Evolutionary conservation across 2,113 vertebrate species (phyloP).

Genomic region (Ammodytes dubius): DNA sequence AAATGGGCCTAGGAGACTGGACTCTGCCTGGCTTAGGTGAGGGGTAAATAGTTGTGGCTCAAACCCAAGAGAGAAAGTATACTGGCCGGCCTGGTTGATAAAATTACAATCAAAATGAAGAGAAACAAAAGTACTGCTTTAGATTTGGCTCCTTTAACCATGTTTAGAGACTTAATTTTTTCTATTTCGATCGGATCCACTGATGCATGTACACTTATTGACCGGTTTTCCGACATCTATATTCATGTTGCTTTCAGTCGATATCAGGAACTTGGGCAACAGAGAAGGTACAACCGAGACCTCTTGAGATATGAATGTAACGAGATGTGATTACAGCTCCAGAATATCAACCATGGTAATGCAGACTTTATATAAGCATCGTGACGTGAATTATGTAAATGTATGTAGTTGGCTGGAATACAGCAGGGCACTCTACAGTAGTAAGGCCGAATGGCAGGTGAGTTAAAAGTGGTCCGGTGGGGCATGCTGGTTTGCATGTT

Average conservation of each 20-base stretch:
- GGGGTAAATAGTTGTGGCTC: slow-evolving; percentile 1
- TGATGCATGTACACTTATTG: slow-evolving; percentile 23
- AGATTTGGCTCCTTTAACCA: not conserved
- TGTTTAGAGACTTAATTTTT: not conserved
- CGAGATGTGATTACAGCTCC: not conserved
- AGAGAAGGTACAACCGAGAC: not conserved
- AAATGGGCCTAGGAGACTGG: slow-evolving; percentile 44
- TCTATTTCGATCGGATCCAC: not conserved
- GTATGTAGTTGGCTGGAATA: slow-evolving; percentile 1
- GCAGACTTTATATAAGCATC: slow-evolving; percentile 3
- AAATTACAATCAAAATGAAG: not conserved
- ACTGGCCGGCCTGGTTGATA: not conserved
- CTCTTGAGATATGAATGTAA: slow-evolving; percentile 14
- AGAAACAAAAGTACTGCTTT: not conserved
- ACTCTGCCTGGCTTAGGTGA: slow-evolving; percentile 24
- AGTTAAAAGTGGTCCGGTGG: slow-evolving; percentile 39
- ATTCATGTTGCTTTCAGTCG: slow-evolving; percentile 37
- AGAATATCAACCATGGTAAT: not conserved
- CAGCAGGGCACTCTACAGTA: not conserved
- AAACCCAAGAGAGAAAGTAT: not conserved
- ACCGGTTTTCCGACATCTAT: slow-evolving; percentile 30
- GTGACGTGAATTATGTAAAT: not conserved
- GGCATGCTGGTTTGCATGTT: slow-evolving; percentile 47
- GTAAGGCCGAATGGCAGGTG: not conserved
- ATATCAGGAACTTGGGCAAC: slow-evolving; percentile 15